Conservation (phyloP, 2,888 invertebrate species). For the Caenorhabditis becei region DNA sequence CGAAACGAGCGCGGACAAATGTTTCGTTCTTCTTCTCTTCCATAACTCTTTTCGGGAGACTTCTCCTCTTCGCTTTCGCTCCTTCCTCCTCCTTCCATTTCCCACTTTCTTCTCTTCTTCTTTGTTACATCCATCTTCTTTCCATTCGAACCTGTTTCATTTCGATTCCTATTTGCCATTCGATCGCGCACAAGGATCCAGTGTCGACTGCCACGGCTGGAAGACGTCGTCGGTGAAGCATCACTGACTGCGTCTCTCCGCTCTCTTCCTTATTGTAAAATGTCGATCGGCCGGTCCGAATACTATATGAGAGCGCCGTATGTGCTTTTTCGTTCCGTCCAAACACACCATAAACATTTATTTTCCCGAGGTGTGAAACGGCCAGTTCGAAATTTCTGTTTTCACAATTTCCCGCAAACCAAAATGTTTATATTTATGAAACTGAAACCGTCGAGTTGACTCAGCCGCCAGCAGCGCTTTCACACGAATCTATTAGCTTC, state of each 20-base stretch:
- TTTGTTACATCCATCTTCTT: constrained; percentile 47
- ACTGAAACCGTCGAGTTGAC: constrained; percentile 25
- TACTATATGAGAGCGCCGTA: constrained; percentile 11
- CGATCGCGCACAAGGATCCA: constrained; percentile 20
- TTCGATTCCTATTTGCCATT: constrained; percentile 19
- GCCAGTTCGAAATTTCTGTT: not conserved
- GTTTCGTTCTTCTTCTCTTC: not conserved
- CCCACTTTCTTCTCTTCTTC: constrained; percentile 21
- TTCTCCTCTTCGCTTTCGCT: constrained; percentile 6
- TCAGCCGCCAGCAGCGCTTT: constrained; percentile 12
- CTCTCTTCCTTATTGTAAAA: constrained; percentile 11
- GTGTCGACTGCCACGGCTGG: constrained; percentile 24
- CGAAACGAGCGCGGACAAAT: not conserved
- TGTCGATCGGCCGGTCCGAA: constrained; percentile 20
- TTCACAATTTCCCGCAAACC: not conserved
- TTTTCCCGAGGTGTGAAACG: constrained; percentile 1
- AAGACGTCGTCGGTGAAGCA: constrained; percentile 13
- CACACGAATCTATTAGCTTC: not conserved
- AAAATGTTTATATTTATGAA: constrained; percentile 23
- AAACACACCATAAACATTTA: constrained; percentile 15
- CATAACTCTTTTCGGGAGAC: constrained; percentile 24
- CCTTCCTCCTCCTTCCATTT: not conserved
- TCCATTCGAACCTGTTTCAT: constrained; percentile 38
- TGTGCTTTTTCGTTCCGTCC: constrained; percentile 11
- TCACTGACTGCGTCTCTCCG: constrained; percentile 7